phyloP scores from a whole-genome alignment of 2,888 invertebrate species.

The Ferdinandea cuprea region DNA sequence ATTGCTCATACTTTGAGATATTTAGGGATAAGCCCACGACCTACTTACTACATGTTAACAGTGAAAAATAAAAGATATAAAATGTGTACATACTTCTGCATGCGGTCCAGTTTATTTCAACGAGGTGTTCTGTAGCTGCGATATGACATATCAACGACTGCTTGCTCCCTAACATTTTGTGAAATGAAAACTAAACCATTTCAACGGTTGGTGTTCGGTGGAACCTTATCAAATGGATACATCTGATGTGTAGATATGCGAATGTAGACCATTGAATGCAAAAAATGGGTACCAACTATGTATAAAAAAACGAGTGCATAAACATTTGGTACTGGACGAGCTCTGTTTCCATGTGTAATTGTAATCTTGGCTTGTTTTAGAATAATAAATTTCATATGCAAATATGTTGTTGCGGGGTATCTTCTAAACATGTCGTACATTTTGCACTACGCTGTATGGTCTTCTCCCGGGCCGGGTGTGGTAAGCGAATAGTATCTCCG shows the following conservation, averaged over 20 bases:
- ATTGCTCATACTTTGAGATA: too few species aligned
- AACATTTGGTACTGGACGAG: constrained; percentile 26
- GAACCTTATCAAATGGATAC: constrained; percentile 56
- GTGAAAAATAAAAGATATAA: too few species aligned
- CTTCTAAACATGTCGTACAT: constrained; percentile 55
- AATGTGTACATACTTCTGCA: too few species aligned
- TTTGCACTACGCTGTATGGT: constrained; percentile 41
- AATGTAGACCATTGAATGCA: constrained; percentile 48
- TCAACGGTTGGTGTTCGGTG: constrained; percentile 1
- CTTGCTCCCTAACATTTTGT: constrained; percentile 20
- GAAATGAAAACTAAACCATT: constrained; percentile 48
- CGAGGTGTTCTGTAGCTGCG: constrained; percentile 51
- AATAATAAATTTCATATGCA: constrained; percentile 82
- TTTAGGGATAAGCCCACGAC: too few species aligned
- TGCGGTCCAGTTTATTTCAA: background rate
- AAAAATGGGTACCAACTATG: background rate
- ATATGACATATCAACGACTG: constrained; percentile 42
- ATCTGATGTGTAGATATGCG: constrained; percentile 58
- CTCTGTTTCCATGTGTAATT: constrained; percentile 59
- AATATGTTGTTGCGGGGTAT: constrained; percentile 78
- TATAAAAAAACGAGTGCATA: background rate
- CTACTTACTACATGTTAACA: too few species aligned
- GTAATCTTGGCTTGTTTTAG: constrained; percentile 82
- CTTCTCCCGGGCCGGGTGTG: constrained; percentile 9
- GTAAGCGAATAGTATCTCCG: background rate